A percentile compares a stretch with the other conserved stretches of the same genome.
Conservation (phyloP, 2,888 invertebrate species). For the Smittia sp. region DNA sequence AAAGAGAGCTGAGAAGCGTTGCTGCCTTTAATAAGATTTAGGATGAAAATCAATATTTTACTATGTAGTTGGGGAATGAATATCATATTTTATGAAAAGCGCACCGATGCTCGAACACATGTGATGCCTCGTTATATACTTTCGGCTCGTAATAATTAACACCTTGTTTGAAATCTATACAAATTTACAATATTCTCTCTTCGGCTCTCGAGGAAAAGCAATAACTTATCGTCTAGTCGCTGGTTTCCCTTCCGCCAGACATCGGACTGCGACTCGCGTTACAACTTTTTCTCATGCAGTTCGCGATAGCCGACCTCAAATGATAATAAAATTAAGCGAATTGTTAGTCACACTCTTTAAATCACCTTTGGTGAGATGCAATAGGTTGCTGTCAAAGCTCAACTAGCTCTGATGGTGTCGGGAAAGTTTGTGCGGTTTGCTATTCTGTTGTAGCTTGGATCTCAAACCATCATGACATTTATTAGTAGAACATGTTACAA, state of each 20-base stretch:
- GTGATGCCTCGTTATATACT: not conserved
- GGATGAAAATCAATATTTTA: constrained; percentile 34
- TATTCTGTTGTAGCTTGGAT: too few species aligned
- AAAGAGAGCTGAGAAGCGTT: constrained; percentile 12
- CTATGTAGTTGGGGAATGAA: constrained; percentile 17
- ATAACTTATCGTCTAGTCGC: constrained; percentile 15
- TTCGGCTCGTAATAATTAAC: constrained; percentile 30
- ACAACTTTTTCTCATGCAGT: not conserved
- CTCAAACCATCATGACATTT: too few species aligned
- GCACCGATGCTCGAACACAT: not conserved
- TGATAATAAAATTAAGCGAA: constrained; percentile 40
- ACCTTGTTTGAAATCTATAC: constrained; percentile 38
- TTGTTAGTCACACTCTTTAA: constrained; percentile 38
- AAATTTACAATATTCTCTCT: constrained; percentile 11
- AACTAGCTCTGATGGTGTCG: too few species aligned
- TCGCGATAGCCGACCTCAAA: not conserved
- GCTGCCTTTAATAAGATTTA: constrained; percentile 6
- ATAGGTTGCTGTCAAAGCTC: too few species aligned
- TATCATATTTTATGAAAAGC: constrained; percentile 31
- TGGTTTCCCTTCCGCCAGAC: not conserved
- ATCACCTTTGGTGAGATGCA: not conserved
- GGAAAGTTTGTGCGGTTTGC: too few species aligned
- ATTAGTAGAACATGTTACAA: too few species aligned
- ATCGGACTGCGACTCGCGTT: too few species aligned
- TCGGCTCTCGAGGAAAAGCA: not conserved